phyloP scores from a whole-genome alignment of 2,888 invertebrate genomes.

The Criorhina ranunculi region DNA sequence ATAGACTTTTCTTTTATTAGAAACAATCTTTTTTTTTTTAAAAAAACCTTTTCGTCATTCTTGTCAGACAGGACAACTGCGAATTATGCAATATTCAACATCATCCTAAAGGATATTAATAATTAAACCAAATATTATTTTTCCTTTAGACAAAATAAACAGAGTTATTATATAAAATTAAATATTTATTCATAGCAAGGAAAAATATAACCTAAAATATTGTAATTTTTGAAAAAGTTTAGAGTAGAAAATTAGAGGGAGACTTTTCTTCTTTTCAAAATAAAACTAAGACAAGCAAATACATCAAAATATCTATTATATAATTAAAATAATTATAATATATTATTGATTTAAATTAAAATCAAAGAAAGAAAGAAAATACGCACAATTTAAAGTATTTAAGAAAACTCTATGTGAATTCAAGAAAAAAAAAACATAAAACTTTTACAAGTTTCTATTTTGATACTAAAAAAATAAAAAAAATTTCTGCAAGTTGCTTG shows the following conservation, averaged over 20 bases:
- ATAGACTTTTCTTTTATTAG: no score
- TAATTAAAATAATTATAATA: constrained; percentile 31
- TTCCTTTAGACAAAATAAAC: constrained; percentile 10
- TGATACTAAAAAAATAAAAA: constrained; percentile 61
- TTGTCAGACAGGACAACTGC: no score
- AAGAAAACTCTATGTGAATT: constrained; percentile 39
- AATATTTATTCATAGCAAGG: constrained; percentile 36
- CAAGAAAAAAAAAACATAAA: constrained; percentile 11
- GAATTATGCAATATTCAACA: neutral
- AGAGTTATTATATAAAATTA: constrained; percentile 13
- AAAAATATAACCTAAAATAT: neutral
- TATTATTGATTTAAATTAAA: constrained; percentile 47
- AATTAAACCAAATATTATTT: constrained; percentile 52
- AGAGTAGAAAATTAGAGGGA: neutral
- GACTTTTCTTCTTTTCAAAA: constrained; percentile 6
- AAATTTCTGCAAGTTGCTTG: constrained; percentile 53
- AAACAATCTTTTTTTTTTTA: no score
- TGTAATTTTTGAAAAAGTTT: neutral
- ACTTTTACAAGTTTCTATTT: constrained; percentile 63
- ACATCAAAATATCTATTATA: constrained; percentile 13
- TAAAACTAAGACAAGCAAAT: constrained; percentile 24
- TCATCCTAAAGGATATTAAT: constrained; percentile 47
- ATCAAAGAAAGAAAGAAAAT: constrained; percentile 60
- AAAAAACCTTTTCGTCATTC: no score
- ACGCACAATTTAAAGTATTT: constrained; percentile 73